Conservation (phyloP, 2,113 vertebrate genomes). For the Calidris pygmaea region DNA sequence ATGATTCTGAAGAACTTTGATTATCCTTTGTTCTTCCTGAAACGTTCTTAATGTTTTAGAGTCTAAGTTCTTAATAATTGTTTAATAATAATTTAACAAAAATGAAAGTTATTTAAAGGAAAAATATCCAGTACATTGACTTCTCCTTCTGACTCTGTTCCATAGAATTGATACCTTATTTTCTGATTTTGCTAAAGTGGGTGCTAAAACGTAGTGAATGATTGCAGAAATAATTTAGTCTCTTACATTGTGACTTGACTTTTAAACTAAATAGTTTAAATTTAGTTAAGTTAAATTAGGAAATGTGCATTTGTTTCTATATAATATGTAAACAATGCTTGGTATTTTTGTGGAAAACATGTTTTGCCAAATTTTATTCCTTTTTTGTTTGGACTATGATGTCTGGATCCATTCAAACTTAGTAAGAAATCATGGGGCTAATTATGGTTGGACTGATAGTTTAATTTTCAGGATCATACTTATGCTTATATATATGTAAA, state of each 20-base stretch:
- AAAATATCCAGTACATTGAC: not conserved
- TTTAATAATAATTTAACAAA: not conserved
- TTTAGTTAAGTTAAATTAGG: not conserved
- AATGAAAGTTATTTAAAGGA: not conserved
- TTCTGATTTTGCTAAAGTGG: not conserved
- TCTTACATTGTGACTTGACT: not conserved
- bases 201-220: not conserved
- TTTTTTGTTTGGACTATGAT: not conserved
- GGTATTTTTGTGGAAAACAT: not conserved
- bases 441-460: not conserved
- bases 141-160: not conserved
- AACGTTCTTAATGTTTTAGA: not conserved
- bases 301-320: not conserved
- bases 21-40: not conserved
- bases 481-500: not conserved
- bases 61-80: not conserved
- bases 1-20: not conserved
- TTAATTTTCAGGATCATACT: not conserved
- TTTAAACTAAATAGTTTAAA: not conserved
- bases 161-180: not conserved
- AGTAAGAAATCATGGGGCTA: not conserved
- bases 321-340: not conserved
- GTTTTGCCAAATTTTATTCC: not conserved
- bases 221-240: not conserved
- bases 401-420: not conserved